phyloP scores from a whole-genome alignment of 2,113 vertebrate genomes.

The Pseudopodoces humilis region DNA sequence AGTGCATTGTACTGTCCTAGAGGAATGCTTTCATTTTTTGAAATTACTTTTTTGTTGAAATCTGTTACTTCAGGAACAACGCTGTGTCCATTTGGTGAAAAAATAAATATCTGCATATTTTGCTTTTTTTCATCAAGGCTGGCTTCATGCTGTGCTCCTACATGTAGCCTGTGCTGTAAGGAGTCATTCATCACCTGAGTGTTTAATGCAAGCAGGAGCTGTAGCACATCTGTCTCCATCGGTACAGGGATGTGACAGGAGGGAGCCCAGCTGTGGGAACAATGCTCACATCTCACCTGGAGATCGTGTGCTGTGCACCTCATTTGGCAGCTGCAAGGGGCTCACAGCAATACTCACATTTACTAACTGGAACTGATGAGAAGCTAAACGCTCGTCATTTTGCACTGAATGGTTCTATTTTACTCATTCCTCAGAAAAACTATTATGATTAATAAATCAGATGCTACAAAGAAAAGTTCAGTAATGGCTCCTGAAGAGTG shows the following conservation, averaged over 20 bases:
- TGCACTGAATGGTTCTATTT: background rate
- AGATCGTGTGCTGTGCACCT: background rate
- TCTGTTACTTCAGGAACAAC: background rate
- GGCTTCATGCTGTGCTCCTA: background rate
- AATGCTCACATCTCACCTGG: accelerated
- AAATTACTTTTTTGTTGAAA: background rate
- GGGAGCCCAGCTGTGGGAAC: background rate
- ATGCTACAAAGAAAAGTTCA: background rate
- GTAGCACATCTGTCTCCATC: accelerated
- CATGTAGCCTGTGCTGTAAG: background rate
- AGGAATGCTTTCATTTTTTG: background rate
- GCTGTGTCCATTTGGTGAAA: background rate
- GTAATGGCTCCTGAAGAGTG: background rate
- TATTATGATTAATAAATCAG: background rate
- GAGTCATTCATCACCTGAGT: accelerated
- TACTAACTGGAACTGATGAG: background rate
- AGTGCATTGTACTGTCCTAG: background rate
- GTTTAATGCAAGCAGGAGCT: too few relatives aligned
- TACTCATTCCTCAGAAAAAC: background rate
- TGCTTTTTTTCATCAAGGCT: background rate
- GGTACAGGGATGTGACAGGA: accelerated
- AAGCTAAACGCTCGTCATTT: background rate
- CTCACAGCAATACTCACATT: background rate
- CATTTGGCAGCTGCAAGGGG: accelerated
- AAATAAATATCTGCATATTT: background rate